Evolutionary conservation across 1,140 invertebrate species (phyloP), one percentile per base, ranked within the genome.

Genomic region (Ceratosolen fusciceps): DNA sequence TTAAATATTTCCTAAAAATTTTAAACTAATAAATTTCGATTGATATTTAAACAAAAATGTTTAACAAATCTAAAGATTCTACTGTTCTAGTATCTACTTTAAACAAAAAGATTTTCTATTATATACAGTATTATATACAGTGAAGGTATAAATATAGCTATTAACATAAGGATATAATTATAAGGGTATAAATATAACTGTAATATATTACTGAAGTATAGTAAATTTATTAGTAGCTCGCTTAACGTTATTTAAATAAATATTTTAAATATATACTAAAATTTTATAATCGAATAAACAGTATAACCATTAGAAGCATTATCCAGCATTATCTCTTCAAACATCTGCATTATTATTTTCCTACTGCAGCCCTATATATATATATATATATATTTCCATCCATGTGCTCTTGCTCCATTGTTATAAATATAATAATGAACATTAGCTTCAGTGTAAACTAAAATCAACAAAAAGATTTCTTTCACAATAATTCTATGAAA

Each of bases 381-480:
- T 62, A 62, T 62, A 62, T 34, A 34, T 34, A 34, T 62, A 62
- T 62, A 62, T 16, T 31, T 65, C 31, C 37, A 37, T 65, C 0
- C 31, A 37, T n/a, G 14, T n/a, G 31, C 31, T 24, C 19, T 65
- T 21, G 21, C 14, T 65, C 60, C 26, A 34, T 49, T 14, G 60
- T 60, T 62, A 65, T 65, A 75, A 52, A 37, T 67, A 67, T 67
- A 71, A 54, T 34, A 77, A 58, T 26, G 29, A 73, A 24, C 58
- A 24, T 52, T 43, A 39, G 39, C 19, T n/a, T 39, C 54, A 39
- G 12, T 16, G 21, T 24, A 19, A 39, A 10, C 43, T 71, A 74
- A 80, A 76, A 71, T 73, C 49, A 75, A 76, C 79, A 75, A 70
- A 67, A 54, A 71, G 56, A 75, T 80, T 80, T 75, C 60, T 65